phyloP scores from a whole-genome alignment of 2,113 vertebrate genomes.

The Bos taurus region ARS-UCD2.0 NC_037337.1:610501-611000 shows the following conservation, averaged over 20 bases:
- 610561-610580: not conserved
- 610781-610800: not conserved
- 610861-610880: not conserved
- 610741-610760: not conserved
- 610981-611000: not conserved
- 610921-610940: not conserved
- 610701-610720: not conserved
- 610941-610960: not conserved
- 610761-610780: not conserved
- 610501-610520: not conserved
- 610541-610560: not conserved
- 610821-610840: not conserved
- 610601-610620: not conserved
- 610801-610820: not conserved
- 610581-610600: not conserved
- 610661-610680: not conserved
- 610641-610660: not conserved
- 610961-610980: not conserved
- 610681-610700: not conserved
- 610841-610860: not conserved
- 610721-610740: not conserved
- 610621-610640: not conserved
- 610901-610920: not conserved
- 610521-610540: accelerated
- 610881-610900: not conserved